phyloP scores from a whole-genome alignment of 2,797 vertebrate genomes.

The Hydrophis major region DNA sequence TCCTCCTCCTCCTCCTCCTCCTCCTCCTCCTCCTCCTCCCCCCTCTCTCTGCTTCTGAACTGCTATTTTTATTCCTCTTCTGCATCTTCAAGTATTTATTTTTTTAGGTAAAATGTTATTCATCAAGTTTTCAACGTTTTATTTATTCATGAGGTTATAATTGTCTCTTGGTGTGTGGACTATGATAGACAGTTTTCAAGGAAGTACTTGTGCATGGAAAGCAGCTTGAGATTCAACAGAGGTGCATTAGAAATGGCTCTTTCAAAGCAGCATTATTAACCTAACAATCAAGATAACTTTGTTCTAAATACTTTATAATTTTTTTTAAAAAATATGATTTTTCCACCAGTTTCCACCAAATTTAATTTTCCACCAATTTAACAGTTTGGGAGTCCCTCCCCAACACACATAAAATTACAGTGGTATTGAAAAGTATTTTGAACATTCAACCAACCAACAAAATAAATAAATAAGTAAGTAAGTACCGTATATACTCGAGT shows the following conservation, averaged over 20 bases:
- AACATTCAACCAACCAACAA: background rate
- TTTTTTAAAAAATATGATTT: background rate
- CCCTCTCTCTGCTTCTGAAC: background rate
- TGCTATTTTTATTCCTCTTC: background rate
- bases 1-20: no score
- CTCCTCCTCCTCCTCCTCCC: no score
- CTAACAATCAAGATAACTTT: background rate
- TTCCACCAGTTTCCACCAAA: background rate
- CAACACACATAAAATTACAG: background rate
- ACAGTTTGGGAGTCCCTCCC: background rate
- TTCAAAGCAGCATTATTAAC: slow-evolving; percentile 14
- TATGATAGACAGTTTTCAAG: slow-evolving; percentile 3
- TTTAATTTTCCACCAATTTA: background rate
- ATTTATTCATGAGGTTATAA: background rate
- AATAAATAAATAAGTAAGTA: background rate
- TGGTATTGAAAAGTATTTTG: background rate
- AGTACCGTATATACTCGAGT: no score
- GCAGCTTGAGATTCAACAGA: background rate
- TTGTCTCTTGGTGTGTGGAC: background rate
- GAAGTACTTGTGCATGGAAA: background rate
- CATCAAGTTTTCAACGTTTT: background rate
- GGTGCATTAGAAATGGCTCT: background rate
- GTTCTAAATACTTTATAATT: background rate
- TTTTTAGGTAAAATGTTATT: background rate
- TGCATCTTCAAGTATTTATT: background rate